Evolutionary conservation across 2,113 vertebrate genomes (phyloP).

Genomic region (Brachionichthys hirsutus): DNA sequence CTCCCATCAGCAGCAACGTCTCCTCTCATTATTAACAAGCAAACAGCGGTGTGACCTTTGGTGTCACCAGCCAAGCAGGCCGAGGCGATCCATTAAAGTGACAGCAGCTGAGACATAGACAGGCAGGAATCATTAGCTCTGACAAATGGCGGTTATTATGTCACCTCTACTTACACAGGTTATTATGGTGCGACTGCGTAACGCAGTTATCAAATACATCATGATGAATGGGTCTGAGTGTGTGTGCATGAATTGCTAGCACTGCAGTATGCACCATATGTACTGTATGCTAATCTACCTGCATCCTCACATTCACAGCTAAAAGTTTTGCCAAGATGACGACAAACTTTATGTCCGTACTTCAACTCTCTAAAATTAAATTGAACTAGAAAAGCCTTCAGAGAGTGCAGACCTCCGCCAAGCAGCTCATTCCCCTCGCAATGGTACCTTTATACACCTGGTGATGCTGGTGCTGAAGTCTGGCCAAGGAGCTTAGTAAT

Average conservation of each 20-base stretch:
- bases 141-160: constrained; percentile 56
- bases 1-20: constrained; percentile 22
- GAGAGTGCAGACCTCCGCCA: too few species aligned
- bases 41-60: constrained; percentile 45
- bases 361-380: too few species aligned
- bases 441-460: too few species aligned
- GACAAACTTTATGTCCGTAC: background rate
- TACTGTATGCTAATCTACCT: background rate
- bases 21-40: constrained; percentile 46
- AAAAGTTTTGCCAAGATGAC: background rate
- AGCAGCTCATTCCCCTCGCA: too few species aligned
- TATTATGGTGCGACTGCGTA: constrained; percentile 14
- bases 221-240: constrained; percentile 18
- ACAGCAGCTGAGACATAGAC: constrained; percentile 32
- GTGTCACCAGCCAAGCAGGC: constrained; percentile 33
- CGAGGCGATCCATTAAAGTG: constrained; percentile 30
- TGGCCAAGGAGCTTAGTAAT: too few species aligned
- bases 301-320: background rate
- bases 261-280: too few species aligned
- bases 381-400: too few species aligned
- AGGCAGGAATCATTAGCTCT: constrained; percentile 53
- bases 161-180: constrained; percentile 53
- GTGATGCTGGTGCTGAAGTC: too few species aligned
- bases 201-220: constrained; percentile 25
- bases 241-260: background rate